Evolutionary conservation across 2,113 vertebrate species (phyloP).

Genomic region (Ptilonorhynchus violaceus): DNA sequence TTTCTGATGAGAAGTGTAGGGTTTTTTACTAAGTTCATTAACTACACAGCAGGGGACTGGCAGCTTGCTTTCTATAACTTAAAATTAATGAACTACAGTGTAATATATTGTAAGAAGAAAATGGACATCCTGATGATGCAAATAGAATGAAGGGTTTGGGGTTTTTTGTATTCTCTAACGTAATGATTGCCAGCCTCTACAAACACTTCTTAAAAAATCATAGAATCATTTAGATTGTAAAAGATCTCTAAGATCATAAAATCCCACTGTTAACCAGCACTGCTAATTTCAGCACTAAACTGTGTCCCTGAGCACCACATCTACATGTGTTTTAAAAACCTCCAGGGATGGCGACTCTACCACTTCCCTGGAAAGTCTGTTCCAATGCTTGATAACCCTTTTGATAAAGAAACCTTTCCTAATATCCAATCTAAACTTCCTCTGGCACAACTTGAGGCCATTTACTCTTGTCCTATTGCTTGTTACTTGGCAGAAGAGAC

Average conservation of each 20-base stretch:
- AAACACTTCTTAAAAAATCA: background rate
- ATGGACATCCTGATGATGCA: background rate
- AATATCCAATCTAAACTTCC: background rate
- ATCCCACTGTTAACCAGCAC: no score
- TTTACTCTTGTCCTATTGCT: background rate
- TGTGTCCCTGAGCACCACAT: background rate
- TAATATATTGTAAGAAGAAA: background rate
- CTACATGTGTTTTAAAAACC: background rate
- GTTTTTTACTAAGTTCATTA: slow-evolving; percentile 12
- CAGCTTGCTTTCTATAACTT: slow-evolving; percentile 3
- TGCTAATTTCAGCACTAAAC: background rate
- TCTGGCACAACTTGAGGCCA: background rate
- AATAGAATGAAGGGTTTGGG: background rate
- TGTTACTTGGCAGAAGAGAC: background rate
- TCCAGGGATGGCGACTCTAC: background rate
- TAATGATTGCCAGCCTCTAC: background rate
- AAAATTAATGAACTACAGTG: background rate
- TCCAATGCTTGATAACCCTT: background rate
- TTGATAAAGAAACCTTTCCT: background rate
- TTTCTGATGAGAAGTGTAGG: background rate
- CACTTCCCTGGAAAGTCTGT: background rate
- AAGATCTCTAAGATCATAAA: background rate
- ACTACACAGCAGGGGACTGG: background rate
- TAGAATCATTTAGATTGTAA: background rate
- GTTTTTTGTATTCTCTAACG: background rate